Evolutionary conservation across 2,797 vertebrate species (phyloP), one percentile per base, ranked within the genome.

Genomic region (Pseudomugil tenellus): DNA sequence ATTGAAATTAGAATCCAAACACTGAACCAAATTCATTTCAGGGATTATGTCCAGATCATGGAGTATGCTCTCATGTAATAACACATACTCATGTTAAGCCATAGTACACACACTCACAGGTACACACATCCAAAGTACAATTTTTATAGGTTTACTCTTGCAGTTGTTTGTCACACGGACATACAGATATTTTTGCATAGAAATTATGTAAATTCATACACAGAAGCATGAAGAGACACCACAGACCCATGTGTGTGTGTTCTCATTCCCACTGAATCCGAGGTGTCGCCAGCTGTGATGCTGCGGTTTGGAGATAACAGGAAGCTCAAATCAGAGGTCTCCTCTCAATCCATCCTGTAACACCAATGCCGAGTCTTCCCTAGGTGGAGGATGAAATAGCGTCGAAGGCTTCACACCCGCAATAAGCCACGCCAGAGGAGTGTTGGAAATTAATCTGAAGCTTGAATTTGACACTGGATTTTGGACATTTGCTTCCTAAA

Each of bases 221-320:
- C 55, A 58, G 29, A 29, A 76, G 52, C 46, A 62, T 43, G 35
- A 67, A 26, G 37, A 51, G 64, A 17, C 13, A 32, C 21, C 43
- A 54, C 37, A 55, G 64, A 72, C 32, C 16, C 65, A 60, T 56
- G 49, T 49, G 51, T 49, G 23, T 54, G 28, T 70, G 49, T 16
- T 52, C 31, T 17, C 32, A 76, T 70, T 65, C 29, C 31, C 75
- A 51, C 73, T 70, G 64, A 72, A 68, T 56, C 54, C 58, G 66
- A 34, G 68, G 43, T 74, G 56, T 58, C 81, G 83, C 81, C 81
- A 87, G 79, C 54, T 56, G 29, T 72, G 78, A 70, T 74, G 75
- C 89, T 90, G 89, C 51, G 11, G 53, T 67, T 52, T 35, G 70
- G 70, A 84, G 90, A 92, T 91, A 92, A 89, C 79, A 76, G 67